Evolutionary conservation across 37 sponge, comb jelly and placozoan genomes (phyloP), one percentile per base, ranked within the genome.

Genomic region (Spongilla lacustris): DNA sequence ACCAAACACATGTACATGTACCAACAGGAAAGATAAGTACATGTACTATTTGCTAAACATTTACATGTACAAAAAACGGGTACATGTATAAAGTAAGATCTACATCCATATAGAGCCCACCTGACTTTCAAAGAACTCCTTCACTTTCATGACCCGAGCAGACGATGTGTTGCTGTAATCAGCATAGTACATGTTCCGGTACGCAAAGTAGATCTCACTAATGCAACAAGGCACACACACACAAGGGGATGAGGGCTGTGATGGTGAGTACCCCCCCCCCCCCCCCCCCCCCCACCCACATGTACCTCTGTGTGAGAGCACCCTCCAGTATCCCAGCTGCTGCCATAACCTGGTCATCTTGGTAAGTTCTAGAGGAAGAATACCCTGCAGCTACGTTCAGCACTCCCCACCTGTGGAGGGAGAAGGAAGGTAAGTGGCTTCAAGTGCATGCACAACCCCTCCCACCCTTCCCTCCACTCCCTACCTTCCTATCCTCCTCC

Each of bases 241-340:
- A n/a, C n/a, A n/a, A n/a, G n/a, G n/a, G n/a, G n/a, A n/a, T n/a
- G n/a, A n/a, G n/a, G n/a, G n/a, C n/a, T 41, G 41, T 9, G 6
- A 41, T 41, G 41, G 41, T 41, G 41, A 3, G 6, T 9, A 41
- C 58, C 58, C 14, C 58, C 58, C 58, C 58, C 58, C 58, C 14
- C 58, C 58, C 58, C 19, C 14, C 58, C 58, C 1, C 58, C 58
- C 58, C 58, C 19, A 58, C 58, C 19, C 17, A 11, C 12, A 14
- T 17, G 22, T 17, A 32, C 90, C 81, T 10, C 36, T 90, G 74
- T 30, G 90, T 85, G 21, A 90, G 76, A 23, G 34, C 77, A 41
- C 90, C 90, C 29, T 90, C 90, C 27, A 85, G 70, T 30, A 72
- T 72, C 0, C 90, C 90, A 0, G 90, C 90, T 37, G 86, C 90